These are phyloP conservation scores for Lytechinus pictus DNA, from an alignment of 35 echinoderm and acorn worm genomes.

Conservation along the genomic window DNA sequence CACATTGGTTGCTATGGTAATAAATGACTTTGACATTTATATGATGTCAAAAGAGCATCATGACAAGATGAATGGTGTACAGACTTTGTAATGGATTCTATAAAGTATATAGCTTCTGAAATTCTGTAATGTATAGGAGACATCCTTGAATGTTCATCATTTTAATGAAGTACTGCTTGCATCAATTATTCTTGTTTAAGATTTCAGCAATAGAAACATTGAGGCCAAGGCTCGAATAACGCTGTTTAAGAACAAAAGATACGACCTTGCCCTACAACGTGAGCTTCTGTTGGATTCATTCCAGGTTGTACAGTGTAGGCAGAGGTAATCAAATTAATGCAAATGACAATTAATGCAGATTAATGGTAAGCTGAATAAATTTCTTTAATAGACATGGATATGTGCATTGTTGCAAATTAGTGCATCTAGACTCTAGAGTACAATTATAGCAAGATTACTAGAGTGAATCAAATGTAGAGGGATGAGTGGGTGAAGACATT, in stretches of 20 bases:
- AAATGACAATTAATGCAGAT: background rate
- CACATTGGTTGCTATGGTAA: background rate
- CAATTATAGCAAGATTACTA: no score
- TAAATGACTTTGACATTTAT: background rate
- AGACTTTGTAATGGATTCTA: background rate
- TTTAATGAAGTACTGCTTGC: background rate
- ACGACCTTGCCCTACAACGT: background rate
- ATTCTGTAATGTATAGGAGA: background rate
- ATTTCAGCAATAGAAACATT: background rate
- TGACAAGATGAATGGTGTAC: background rate
- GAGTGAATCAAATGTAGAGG: no score
- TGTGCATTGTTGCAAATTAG: background rate
- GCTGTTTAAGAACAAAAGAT: background rate
- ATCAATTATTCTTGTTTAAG: background rate
- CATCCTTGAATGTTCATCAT: slow-evolving; percentile 12
- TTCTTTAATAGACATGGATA: background rate
- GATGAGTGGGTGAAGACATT: no score
- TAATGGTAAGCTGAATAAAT: background rate
- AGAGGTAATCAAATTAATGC: slow-evolving; percentile 2
- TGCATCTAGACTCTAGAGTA: no score
- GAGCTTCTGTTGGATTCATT: background rate
- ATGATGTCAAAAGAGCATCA: background rate
- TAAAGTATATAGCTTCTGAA: background rate
- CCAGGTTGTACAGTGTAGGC: background rate
- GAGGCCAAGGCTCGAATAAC: background rate